phyloP scores from a whole-genome alignment of 1,140 invertebrate species.

The Drosophila rhopaloa region DNA sequence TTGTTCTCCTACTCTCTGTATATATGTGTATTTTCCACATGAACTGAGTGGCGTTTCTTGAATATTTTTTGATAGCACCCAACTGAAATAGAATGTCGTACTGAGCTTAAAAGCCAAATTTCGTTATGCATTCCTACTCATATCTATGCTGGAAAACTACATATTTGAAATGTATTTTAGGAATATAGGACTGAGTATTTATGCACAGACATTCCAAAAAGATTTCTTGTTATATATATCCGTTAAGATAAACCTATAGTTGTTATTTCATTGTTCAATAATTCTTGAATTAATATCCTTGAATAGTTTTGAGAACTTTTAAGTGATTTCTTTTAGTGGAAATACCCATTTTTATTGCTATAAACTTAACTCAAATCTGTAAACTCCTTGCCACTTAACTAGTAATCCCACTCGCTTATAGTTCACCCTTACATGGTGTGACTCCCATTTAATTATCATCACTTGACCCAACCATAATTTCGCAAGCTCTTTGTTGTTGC shows the following conservation, averaged over 20 bases:
- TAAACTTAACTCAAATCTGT: slow-evolving; percentile 12
- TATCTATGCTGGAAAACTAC: slow-evolving; percentile 1
- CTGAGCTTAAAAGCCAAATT: background rate
- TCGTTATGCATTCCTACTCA: background rate
- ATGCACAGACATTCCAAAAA: background rate
- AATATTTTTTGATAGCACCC: slow-evolving; percentile 8
- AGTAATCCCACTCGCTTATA: background rate
- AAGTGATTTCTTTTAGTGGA: background rate
- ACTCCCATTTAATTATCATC: slow-evolving; percentile 30
- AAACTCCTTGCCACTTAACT: slow-evolving; percentile 1
- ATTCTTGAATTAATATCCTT: background rate
- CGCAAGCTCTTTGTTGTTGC: slow-evolving; percentile 27
- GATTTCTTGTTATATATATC: background rate
- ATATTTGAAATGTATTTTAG: background rate
- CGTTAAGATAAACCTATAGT: too few relatives aligned
- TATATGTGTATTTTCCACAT: slow-evolving; percentile 10
- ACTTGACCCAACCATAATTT: slow-evolving; percentile 12
- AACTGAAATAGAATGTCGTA: slow-evolving; percentile 15
- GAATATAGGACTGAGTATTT: background rate
- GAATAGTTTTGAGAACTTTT: background rate
- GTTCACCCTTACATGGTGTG: background rate
- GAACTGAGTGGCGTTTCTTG: background rate
- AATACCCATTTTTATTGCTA: background rate
- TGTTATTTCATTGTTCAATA: too few relatives aligned
- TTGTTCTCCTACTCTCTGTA: slow-evolving; percentile 4